A percentile compares a stretch with the other conserved stretches of the same genome.
Evolutionary conservation across 2,113 vertebrate genomes (phyloP).

Genomic region (Illadopsis cleaveri): DNA sequence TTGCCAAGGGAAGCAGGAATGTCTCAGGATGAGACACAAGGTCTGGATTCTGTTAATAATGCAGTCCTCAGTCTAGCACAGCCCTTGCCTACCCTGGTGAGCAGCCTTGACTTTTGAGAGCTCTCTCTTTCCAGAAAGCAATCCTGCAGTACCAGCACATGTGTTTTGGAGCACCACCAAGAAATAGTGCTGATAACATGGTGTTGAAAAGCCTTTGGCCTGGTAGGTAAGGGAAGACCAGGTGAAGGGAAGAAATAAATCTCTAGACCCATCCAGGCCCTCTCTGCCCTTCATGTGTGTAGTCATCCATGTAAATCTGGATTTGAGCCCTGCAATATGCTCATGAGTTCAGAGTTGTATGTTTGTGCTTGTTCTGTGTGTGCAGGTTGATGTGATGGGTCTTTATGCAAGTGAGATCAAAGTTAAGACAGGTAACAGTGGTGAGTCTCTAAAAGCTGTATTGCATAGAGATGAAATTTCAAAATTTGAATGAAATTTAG

Average conservation of each 20-base stretch:
- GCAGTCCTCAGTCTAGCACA: not conserved
- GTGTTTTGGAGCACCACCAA: not conserved
- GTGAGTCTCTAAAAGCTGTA: not conserved
- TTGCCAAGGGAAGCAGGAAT: not conserved
- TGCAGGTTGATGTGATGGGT: not conserved
- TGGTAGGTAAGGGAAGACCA: not conserved
- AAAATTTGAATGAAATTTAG: not conserved
- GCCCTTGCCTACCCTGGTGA: rapidly evolving
- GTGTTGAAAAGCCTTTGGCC: not conserved
- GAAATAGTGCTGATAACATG: not conserved
- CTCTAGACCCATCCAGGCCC: not conserved
- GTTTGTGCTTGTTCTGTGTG: not conserved
- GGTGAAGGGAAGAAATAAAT: not conserved
- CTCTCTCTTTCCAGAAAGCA: not conserved
- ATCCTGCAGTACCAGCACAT: not conserved
- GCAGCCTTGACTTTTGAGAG: not conserved
- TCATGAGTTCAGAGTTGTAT: not conserved
- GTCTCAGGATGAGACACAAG: not conserved
- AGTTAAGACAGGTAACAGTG: not conserved
- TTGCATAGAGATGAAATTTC: not conserved
- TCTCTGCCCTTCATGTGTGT: not conserved
- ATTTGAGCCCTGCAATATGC: not conserved
- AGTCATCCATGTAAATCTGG: not conserved
- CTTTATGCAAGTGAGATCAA: not conserved
- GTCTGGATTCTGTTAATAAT: not conserved